Conservation (phyloP, 1,140 invertebrate species). For the Danaus melanippus region DNA sequence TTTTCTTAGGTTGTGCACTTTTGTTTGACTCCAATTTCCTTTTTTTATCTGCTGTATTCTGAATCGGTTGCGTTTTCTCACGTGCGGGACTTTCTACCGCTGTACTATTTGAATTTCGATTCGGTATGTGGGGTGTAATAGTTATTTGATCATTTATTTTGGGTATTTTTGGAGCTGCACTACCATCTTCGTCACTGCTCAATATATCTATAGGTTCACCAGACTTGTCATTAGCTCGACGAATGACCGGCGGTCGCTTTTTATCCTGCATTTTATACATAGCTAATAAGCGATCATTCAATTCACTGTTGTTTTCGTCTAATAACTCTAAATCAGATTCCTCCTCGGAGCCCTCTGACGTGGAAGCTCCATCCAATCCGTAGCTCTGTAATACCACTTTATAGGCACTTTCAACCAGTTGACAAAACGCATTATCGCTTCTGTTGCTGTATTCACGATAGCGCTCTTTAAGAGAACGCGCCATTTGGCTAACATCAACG, state of each 20-base stretch:
- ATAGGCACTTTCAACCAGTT: conserved; percentile 75
- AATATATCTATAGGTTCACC: conserved; percentile 73
- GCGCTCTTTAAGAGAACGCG: conserved; percentile 78
- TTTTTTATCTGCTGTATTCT: conserved; percentile 44
- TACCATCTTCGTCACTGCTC: conserved; percentile 73
- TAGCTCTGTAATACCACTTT: conserved; percentile 74
- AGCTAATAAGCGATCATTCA: conserved; percentile 60
- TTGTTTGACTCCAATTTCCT: conserved; percentile 46
- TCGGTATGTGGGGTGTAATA: conserved; percentile 61
- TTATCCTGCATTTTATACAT: conserved; percentile 71
- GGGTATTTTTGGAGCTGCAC: conserved; percentile 57
- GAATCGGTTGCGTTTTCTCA: conserved; percentile 34
- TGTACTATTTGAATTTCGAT: conserved; percentile 44
- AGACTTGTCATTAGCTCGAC: conserved; percentile 56
- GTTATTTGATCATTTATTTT: conserved; percentile 69
- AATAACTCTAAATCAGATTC: conserved; percentile 73
- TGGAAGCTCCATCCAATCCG: conserved; percentile 70
- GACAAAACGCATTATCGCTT: conserved; percentile 78
- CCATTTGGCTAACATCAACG: conserved; percentile 82
- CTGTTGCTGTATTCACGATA: conserved; percentile 81
- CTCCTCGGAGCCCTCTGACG: conserved; percentile 74
- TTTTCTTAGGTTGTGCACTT: conserved; percentile 44
- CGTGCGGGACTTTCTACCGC: conserved; percentile 26
- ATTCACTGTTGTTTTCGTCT: conserved; percentile 65
- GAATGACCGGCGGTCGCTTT: conserved; percentile 43